Evolutionary conservation across 1,140 invertebrate species (phyloP).

Genomic region (Nebria ingens): DNA sequence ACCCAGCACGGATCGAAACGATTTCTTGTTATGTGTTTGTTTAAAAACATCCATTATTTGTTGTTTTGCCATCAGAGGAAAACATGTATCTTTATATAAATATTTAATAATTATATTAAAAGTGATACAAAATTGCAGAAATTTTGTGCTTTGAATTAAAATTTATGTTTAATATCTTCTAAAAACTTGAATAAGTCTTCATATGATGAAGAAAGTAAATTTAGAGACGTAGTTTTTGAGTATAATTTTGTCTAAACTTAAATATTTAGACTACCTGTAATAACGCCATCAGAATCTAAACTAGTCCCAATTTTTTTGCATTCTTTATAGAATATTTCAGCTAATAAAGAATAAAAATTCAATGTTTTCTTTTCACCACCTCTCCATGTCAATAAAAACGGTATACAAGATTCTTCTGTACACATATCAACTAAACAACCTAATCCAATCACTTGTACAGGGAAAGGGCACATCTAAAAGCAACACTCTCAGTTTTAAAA

Average conservation of each 20-base stretch:
- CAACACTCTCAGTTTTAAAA: too few relatives aligned
- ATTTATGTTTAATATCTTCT: too few relatives aligned
- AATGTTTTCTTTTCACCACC: constrained; percentile 14
- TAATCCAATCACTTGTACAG: constrained; percentile 19
- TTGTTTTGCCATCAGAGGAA: constrained; percentile 17
- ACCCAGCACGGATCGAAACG: constrained; percentile 17
- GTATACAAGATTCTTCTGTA: constrained; percentile 15
- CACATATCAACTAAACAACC: constrained; percentile 20
- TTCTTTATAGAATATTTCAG: constrained; percentile 19
- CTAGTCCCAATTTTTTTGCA: constrained; percentile 16
- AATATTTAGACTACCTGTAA: constrained; percentile 19
- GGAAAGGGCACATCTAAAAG: constrained; percentile 14
- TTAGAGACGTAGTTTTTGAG: too few relatives aligned
- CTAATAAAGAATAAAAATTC: constrained; percentile 15
- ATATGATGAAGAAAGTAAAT: too few relatives aligned
- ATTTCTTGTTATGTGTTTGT: constrained; percentile 12
- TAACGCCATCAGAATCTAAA: constrained; percentile 16
- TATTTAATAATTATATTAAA: too few relatives aligned
- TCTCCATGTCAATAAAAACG: constrained; percentile 22
- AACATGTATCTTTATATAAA: constrained; percentile 15
- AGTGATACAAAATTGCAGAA: too few relatives aligned
- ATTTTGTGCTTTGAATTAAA: too few relatives aligned
- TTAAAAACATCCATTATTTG: constrained; percentile 14
- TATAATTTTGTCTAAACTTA: too few relatives aligned
- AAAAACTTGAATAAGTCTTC: too few relatives aligned